Percentiles rank a stretch among this genome's conserved stretches.
Evolutionary conservation across 2,113 vertebrate species (phyloP).

Genomic region (Platysternon megacephalum): DNA sequence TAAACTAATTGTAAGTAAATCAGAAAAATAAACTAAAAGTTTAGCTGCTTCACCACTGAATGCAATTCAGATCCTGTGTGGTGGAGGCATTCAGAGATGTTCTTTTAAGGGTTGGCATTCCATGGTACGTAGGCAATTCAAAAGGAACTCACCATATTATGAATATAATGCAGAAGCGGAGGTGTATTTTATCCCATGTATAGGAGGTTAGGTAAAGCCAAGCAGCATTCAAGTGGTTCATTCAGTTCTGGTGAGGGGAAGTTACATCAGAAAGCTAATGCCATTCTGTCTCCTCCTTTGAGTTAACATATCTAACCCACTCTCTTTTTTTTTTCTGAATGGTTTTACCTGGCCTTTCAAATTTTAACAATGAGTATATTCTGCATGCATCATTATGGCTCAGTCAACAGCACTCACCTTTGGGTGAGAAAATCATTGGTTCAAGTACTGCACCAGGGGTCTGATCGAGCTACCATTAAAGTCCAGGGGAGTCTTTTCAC

Average conservation of each 20-base stretch:
- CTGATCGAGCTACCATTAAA: background rate
- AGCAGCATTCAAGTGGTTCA: background rate
- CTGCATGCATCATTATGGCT: background rate
- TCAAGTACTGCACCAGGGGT: background rate
- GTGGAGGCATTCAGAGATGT: background rate
- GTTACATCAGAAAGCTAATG: background rate
- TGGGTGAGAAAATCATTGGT: background rate
- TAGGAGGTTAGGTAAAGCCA: background rate
- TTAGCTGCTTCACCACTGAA: background rate
- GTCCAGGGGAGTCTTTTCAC: background rate
- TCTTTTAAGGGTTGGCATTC: background rate
- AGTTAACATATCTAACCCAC: background rate
- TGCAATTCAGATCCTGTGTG: slow-evolving; percentile 11
- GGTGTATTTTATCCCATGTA: background rate
- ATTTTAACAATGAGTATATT: background rate
- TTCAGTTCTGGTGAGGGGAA: background rate
- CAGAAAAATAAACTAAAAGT: slow-evolving; percentile 14
- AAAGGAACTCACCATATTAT: background rate
- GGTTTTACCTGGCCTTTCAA: background rate
- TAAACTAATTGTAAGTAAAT: background rate
- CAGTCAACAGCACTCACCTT: background rate
- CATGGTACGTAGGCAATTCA: slow-evolving; percentile 18
- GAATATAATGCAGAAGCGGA: background rate
- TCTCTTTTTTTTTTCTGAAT: background rate
- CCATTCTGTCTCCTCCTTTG: background rate